Evolutionary conservation across 2,113 vertebrate species (phyloP).

Genomic region (Halcyon senegalensis): DNA sequence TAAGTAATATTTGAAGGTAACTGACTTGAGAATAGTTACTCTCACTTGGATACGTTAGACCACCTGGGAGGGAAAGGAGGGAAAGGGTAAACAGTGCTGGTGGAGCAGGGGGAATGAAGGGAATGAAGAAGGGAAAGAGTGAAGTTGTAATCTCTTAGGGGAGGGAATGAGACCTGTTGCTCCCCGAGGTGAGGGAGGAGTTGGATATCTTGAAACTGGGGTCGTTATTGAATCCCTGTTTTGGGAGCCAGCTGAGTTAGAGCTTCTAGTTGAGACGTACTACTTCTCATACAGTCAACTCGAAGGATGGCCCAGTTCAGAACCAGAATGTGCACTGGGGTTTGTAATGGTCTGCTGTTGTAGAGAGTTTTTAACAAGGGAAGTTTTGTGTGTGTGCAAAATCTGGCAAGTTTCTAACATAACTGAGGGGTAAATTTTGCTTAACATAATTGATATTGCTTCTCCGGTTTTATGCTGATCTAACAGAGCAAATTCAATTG

Average conservation of each 20-base stretch:
- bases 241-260: not conserved
- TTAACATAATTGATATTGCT: not conserved
- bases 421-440: not conserved
- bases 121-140: not conserved
- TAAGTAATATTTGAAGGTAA: not conserved
- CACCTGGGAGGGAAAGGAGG: not conserved
- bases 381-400: not conserved
- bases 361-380: accelerated
- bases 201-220: accelerated
- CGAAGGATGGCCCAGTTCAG: not conserved
- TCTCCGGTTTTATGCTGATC: not conserved
- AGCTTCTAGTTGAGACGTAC: not conserved
- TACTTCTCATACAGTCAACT: not conserved
- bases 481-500: not conserved
- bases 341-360: accelerated
- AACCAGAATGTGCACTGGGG: not conserved
- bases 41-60: not conserved
- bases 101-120: not conserved
- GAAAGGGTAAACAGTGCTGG: not conserved
- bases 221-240: not conserved
- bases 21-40: not conserved
- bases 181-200: not conserved
- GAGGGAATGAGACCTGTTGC: not conserved
- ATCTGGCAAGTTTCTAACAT: not conserved
- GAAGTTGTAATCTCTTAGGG: not conserved